Base-by-base conservation (phyloP, 2,888 invertebrate species). In the Tupiocoris notatus region DNA sequence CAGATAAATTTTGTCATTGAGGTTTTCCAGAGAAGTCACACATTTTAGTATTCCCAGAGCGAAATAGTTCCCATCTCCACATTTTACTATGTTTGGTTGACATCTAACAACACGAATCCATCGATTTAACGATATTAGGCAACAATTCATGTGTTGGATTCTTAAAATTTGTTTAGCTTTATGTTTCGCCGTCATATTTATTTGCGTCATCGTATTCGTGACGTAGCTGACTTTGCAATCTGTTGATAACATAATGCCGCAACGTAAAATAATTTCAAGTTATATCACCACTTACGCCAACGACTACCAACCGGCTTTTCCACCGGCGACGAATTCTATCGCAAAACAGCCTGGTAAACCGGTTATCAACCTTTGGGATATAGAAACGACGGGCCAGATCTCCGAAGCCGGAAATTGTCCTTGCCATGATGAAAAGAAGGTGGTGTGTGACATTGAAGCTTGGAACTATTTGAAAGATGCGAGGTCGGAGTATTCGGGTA, bases 331-430 rank as follows among this genome's bases (percentile, higher is more conserved):
- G 54, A 62, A 23, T 20, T 54, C 16, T 20, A 59, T 21, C 3
- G 70, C 57, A 22, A 63, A 73, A 62, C 20, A 73, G 39, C 73
- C 73, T 18, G 73, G 73, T 3, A 73, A 73, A 73, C 73, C 73
- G 61, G 73, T 73, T 62, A 73, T 73, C 39, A 63, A 73, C 21
- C 21, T 73, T 20, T 73, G 73, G 73, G 73, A 73, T 54, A 63
- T 73, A 23, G 39, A 61, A 17, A 22, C 23, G 7, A 20, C 18
- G 3, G 20, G 39, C 12, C 54, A 22, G 54, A 18, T 24, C 1
- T 22, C 54, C 2, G 25, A 63, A 25, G 73, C 62, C n/a, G 9
- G 6, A 18, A 73, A 73, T 62, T 73, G 73, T 22, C 9, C 61
- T 6, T 73, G 73, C 54, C 1, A 21, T 57, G 18, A 20, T 3